Conservation (phyloP, 1,140 invertebrate species). For the Caenorhabditis remanei region DNA sequence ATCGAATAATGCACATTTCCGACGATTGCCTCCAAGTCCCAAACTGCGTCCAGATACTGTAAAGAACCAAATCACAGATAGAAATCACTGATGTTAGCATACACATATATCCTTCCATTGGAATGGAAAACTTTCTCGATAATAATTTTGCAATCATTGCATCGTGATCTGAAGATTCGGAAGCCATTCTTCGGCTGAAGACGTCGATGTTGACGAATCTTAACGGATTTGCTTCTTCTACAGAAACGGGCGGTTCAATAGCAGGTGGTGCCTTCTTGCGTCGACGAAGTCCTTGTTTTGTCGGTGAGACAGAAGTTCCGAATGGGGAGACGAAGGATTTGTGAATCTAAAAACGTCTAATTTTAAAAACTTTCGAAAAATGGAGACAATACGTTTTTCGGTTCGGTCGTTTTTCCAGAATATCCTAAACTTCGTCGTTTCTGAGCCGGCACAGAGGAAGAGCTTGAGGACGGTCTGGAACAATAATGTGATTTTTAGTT, state of each 20-base stretch:
- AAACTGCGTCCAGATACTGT: slow-evolving; percentile 78
- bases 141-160: slow-evolving; percentile 73
- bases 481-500: neutral
- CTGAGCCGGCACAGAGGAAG: neutral
- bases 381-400: neutral
- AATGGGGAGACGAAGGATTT: slow-evolving; percentile 38
- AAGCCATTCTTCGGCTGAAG: slow-evolving; percentile 8
- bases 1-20: slow-evolving; percentile 88
- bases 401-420: slow-evolving; percentile 12
- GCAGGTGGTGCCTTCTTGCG: slow-evolving; percentile 14
- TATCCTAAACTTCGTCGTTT: slow-evolving; percentile 37
- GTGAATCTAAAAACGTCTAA: neutral
- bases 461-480: slow-evolving; percentile 18
- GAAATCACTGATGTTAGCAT: neutral
- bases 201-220: slow-evolving; percentile 28
- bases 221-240: slow-evolving; percentile 24
- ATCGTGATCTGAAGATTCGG: slow-evolving; percentile 67
- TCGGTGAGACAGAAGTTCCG: neutral
- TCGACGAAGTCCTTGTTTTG: slow-evolving; percentile 4
- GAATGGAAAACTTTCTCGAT: slow-evolving; percentile 88
- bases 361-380: neutral
- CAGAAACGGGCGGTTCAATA: slow-evolving; percentile 35
- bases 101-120: slow-evolving; percentile 89
- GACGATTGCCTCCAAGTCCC: slow-evolving; percentile 84
- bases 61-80: slow-evolving; percentile 57